Conservation (phyloP, 2,888 invertebrate species). For the Pyrochroa serraticornis region DNA sequence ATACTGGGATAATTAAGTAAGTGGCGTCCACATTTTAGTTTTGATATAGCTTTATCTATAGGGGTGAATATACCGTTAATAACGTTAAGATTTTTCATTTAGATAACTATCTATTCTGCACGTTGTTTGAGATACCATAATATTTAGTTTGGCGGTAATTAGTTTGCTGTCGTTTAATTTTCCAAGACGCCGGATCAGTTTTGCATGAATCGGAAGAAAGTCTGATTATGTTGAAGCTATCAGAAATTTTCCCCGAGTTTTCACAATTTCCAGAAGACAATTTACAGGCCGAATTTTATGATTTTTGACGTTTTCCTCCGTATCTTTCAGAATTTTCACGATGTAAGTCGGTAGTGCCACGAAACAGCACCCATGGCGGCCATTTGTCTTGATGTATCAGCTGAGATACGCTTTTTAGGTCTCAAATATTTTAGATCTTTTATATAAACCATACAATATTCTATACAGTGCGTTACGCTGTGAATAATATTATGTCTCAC, state of each 20-base stretch:
- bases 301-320: constrained; percentile 26
- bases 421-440: constrained; percentile 46
- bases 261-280: constrained; percentile 21
- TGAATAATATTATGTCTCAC: constrained; percentile 26
- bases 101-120: constrained; percentile 27
- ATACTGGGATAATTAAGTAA: too few species aligned
- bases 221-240: constrained; percentile 4
- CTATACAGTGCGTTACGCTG: constrained; percentile 27
- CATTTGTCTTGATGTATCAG: constrained; percentile 52
- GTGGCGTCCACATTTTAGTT: too few species aligned
- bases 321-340: constrained; percentile 25
- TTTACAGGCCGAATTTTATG: constrained; percentile 25
- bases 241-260: constrained; percentile 7
- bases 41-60: constrained; percentile 22
- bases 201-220: constrained; percentile 3
- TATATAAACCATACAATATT: constrained; percentile 39
- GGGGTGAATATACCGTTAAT: constrained; percentile 22
- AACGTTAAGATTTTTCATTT: constrained; percentile 31
- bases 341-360: constrained; percentile 37
- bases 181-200: constrained; percentile 17
- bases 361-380: constrained; percentile 48
- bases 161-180: constrained; percentile 28
- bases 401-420: constrained; percentile 46
- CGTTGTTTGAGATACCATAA: constrained; percentile 27
- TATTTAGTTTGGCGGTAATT: constrained; percentile 30